Evolutionary conservation across 2,113 vertebrate genomes (phyloP), one percentile per base, ranked within the genome.

Genomic region (Acrocephalus arundinaceus): DNA sequence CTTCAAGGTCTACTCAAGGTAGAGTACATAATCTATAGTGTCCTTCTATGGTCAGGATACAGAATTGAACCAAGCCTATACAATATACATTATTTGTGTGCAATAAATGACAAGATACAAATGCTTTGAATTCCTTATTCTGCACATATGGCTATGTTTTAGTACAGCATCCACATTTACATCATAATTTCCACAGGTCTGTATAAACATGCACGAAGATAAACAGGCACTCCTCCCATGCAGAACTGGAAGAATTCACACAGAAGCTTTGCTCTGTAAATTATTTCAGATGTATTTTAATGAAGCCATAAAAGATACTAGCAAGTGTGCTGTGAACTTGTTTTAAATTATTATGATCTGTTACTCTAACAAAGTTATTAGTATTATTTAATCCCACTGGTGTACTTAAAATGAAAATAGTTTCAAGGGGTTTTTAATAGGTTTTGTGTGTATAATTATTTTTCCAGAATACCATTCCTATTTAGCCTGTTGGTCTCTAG

Each of bases 71-170:
- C 2, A 2, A 90, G 66, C 43, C 86, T 91, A 94, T 65, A 85
- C 59, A 96, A 93, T 77, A 95, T 24, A 91, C 77, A 85, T 88
- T 72, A 74, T 46, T 93, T 76, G 48, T 94, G 70, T 93, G 90
- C 89, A 96, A 91, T 96, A 93, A 89, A 91, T 74, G 93, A 95
- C 85, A 97, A 55, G 91, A 91, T 21, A 49, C 57, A 92, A 97
- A 73, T 71, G 91, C 54, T 93, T 78, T 68, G 57, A 87, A 97
- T 96, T 96, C 93, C 79, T 91, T 30, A 57, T 18, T 87, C 94
- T 80, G 76, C 97, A 95, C 97, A 97, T 97, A 97, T 93, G 96
- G 97, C 79, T 90, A 95, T 97, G 97, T 97, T 97, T 97, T 92
- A 93, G 67, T 88, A 87, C 0, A 0, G 61, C 84, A 93, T 66